Percentiles rank a stretch among this genome's conserved stretches.
These are phyloP conservation scores for Drosophila anceps DNA, from an alignment of 2,888 invertebrate genomes.

Conservation along the genomic window DNA sequence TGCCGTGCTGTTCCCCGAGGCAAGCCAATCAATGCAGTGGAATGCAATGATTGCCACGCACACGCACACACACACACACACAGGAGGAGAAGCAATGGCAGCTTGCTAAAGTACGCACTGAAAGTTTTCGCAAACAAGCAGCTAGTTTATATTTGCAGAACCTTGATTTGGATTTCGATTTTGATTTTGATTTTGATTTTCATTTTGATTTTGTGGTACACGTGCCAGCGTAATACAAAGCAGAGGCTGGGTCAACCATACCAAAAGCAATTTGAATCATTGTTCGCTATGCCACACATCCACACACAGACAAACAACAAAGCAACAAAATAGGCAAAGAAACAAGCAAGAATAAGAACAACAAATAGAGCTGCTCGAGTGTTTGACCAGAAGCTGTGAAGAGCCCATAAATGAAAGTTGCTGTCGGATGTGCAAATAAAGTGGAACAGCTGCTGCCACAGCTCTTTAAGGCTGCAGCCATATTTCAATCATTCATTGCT, in stretches of 20 bases:
- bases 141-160: slow-evolving; percentile 62
- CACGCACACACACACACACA: not conserved
- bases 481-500: not conserved
- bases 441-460: not conserved
- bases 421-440: not conserved
- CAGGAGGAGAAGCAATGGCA: not conserved
- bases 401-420: slow-evolving; percentile 5
- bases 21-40: slow-evolving; percentile 35
- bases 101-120: slow-evolving; percentile 46
- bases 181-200: slow-evolving; percentile 41
- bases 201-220: slow-evolving; percentile 26
- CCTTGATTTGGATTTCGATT: slow-evolving; percentile 47
- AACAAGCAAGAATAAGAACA: not conserved
- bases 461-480: not conserved
- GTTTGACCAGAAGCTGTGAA: slow-evolving; percentile 5
- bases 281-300: slow-evolving; percentile 21
- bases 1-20: slow-evolving; percentile 9
- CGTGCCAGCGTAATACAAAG: slow-evolving; percentile 23
- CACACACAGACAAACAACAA: not conserved
- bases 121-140: slow-evolving; percentile 64
- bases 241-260: slow-evolving; percentile 7
- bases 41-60: slow-evolving; percentile 15
- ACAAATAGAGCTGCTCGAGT: slow-evolving; percentile 11
- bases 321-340: not conserved
- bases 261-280: slow-evolving; percentile 58